These are phyloP conservation scores for Hyppa rectilinea DNA, from an alignment of 2,888 invertebrate species.

Conservation along the genomic window DNA sequence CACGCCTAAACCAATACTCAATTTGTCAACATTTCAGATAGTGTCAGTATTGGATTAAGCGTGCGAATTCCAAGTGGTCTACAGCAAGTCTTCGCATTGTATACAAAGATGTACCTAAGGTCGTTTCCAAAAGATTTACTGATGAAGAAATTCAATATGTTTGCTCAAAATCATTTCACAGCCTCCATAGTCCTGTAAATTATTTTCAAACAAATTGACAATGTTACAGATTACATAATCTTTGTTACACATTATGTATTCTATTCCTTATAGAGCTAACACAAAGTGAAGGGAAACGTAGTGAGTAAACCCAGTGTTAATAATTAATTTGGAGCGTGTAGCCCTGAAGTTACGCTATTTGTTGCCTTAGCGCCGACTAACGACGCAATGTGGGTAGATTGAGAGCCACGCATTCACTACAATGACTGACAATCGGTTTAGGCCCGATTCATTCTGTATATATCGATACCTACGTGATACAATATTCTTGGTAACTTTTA, in stretches of 20 bases:
- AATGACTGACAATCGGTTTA: constrained; percentile 47
- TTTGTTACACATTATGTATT: constrained; percentile 53
- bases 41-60: no score
- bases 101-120: not conserved
- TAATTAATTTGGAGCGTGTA: constrained; percentile 61
- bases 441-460: constrained; percentile 17
- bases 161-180: not conserved
- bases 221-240: constrained; percentile 38
- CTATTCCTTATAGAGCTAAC: constrained; percentile 51
- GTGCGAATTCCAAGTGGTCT: not conserved
- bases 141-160: not conserved
- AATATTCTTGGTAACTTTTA: constrained; percentile 14
- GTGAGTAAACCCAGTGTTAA: constrained; percentile 60
- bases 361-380: constrained; percentile 53
- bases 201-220: constrained; percentile 18
- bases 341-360: constrained; percentile 56
- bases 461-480: constrained; percentile 21
- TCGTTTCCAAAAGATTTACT: not conserved
- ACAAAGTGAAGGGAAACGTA: constrained; percentile 59
- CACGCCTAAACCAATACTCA: no score
- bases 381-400: constrained; percentile 50
- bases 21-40: no score
- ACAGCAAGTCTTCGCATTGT: no score
- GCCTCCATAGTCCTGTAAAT: not conserved
- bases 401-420: constrained; percentile 46